Evolutionary conservation across 2,113 vertebrate genomes (phyloP), one percentile per base, ranked within the genome.

Genomic region (Cyanoderma ruficeps): DNA sequence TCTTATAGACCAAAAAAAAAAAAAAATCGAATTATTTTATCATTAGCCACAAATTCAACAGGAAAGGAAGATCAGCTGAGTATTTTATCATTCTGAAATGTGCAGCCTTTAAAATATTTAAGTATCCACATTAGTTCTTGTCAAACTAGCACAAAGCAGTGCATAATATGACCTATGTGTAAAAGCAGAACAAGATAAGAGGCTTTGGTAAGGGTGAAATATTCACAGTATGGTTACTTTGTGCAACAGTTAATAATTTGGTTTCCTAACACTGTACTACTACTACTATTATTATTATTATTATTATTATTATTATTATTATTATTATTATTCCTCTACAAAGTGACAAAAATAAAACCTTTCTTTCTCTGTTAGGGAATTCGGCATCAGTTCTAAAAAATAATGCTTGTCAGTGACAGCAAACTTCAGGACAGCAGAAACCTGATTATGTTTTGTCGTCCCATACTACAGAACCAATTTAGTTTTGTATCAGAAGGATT

Each of bases 31-130:
- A 97, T 95, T 96, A 81, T 97, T 97, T 97, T 98, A 96, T 97
- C 85, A 94, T 98, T 98, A 98, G 96, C 85, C 55, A 92, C 92
- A 98, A 97, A 98, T 80, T 97, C 97, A 98, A 98, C 93, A 97
- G 93, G 89, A 98, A 98, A 92, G 87, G 88, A 96, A 98, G 96
- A 98, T 95, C 94, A 95, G 91, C 72, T 97, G 84, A 83, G 74
- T 94, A 95, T 98, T 98, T 98, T 98, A 98, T 98, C 98, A 97
- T 98, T 98, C 97, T 96, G 97, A 97, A 97, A 95, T 90, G 67
- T 97, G 97, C 97, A 98, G 98, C 97, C 97, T 98, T 98, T 98
- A 98, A 98, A 98, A 98, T 98, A 98, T 98, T 98, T 98, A 98
- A 98, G 98, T 96, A 98, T 98, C 89, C 98, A 98, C 98, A 98